These are phyloP conservation scores for Nymphicus hollandicus DNA, from an alignment of 2,113 vertebrate species.

Conservation along the genomic window DNA sequence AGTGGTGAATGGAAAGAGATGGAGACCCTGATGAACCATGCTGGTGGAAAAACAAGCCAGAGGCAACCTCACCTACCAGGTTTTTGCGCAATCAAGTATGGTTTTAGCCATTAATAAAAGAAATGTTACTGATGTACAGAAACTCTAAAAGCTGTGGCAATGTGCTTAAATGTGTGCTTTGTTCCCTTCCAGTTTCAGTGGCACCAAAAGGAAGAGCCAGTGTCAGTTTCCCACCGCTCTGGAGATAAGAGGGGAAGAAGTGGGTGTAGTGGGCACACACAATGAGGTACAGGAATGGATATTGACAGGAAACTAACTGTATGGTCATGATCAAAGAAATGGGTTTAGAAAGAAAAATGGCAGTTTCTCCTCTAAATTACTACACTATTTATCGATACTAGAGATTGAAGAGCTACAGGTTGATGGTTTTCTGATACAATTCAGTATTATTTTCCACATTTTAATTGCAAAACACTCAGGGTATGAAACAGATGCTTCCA, in stretches of 20 bases:
- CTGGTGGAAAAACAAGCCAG: not conserved
- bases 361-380: not conserved
- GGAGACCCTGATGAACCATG: not conserved
- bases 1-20: not conserved
- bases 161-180: not conserved
- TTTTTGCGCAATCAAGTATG: not conserved
- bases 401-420: not conserved
- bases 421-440: not conserved
- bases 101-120: not conserved
- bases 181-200: not conserved
- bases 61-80: not conserved
- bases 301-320: not conserved
- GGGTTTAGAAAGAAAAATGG: not conserved
- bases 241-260: not conserved
- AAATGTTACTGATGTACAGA: not conserved
- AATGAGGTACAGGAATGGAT: not conserved
- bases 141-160: not conserved
- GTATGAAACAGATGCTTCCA: not conserved
- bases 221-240: not conserved
- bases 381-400: not conserved
- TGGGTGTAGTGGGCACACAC: fast-evolving
- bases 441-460: not conserved
- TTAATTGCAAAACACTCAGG: not conserved
- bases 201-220: not conserved
- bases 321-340: not conserved